These are phyloP conservation scores for Drosophila prolongata DNA, from an alignment of 2,888 invertebrate genomes.

Conservation along the genomic window DNA sequence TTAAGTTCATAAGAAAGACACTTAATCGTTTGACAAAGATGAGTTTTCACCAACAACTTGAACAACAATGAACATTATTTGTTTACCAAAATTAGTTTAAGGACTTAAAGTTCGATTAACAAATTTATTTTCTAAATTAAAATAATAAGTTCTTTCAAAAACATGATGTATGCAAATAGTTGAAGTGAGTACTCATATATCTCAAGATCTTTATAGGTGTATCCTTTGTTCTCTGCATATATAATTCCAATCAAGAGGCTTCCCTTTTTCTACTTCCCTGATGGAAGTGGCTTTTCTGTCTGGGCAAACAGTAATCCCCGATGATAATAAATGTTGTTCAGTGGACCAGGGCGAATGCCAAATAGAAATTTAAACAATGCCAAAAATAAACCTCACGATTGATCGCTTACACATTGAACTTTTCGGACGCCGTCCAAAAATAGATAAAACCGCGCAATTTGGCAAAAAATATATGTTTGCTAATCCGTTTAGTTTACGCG, in stretches of 20 bases:
- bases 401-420: slow-evolving; percentile 40
- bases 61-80: neutral
- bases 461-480: slow-evolving; percentile 34
- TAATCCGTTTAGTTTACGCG: slow-evolving; percentile 40
- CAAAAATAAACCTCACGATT: slow-evolving; percentile 41
- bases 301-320: slow-evolving; percentile 20
- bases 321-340: slow-evolving; percentile 17
- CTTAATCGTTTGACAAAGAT: no score
- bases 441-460: slow-evolving; percentile 45
- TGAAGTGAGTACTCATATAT: no score
- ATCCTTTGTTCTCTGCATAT: slow-evolving; percentile 5
- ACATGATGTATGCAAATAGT: neutral
- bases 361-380: slow-evolving; percentile 35
- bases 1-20: neutral
- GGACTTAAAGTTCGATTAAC: no score
- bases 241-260: neutral
- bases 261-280: slow-evolving; percentile 2
- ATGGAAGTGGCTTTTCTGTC: slow-evolving; percentile 8
- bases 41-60: no score
- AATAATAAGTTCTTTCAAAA: no score
- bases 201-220: neutral
- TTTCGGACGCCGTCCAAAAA: slow-evolving; percentile 26
- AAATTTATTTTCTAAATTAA: no score
- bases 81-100: neutral
- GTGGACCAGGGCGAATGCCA: slow-evolving; percentile 32